phyloP scores from a whole-genome alignment of 2,888 invertebrate species.

The Tinea trinotella region DNA sequence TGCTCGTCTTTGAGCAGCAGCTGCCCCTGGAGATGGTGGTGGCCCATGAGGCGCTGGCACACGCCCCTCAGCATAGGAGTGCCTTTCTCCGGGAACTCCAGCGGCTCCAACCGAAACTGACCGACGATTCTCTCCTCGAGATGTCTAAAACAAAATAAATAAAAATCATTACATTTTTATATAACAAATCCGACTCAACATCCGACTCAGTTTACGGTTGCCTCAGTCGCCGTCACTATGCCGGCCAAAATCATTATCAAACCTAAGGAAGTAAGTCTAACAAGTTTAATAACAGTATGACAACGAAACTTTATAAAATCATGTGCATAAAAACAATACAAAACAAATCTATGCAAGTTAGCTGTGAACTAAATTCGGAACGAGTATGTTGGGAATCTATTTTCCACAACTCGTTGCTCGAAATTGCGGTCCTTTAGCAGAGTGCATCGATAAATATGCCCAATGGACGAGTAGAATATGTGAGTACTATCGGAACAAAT shows the following conservation, averaged over 20 bases:
- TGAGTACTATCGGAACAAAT: not conserved
- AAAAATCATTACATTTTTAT: no score
- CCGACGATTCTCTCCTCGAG: conserved; percentile 47
- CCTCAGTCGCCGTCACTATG: no score
- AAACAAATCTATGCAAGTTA: not conserved
- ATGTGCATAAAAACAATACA: not conserved
- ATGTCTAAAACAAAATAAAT: conserved; percentile 37
- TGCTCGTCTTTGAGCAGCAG: conserved; percentile 48
- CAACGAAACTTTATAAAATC: not conserved
- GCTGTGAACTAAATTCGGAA: not conserved
- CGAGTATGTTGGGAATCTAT: not conserved
- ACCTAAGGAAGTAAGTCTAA: no score
- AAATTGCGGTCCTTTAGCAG: not conserved
- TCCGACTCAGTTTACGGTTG: no score
- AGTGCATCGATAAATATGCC: not conserved
- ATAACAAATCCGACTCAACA: no score
- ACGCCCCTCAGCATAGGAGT: conserved; percentile 51
- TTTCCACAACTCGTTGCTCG: not conserved
- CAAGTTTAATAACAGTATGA: no score
- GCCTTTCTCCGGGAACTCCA: conserved; percentile 38
- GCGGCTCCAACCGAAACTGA: conserved; percentile 50
- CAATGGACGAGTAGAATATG: not conserved
- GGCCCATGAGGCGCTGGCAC: conserved; percentile 57
- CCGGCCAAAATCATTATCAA: no score
- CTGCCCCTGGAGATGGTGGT: conserved; percentile 51